Conservation (phyloP, 92 coral and sea anemone species). For the Virgularia gustaviana region DNA sequence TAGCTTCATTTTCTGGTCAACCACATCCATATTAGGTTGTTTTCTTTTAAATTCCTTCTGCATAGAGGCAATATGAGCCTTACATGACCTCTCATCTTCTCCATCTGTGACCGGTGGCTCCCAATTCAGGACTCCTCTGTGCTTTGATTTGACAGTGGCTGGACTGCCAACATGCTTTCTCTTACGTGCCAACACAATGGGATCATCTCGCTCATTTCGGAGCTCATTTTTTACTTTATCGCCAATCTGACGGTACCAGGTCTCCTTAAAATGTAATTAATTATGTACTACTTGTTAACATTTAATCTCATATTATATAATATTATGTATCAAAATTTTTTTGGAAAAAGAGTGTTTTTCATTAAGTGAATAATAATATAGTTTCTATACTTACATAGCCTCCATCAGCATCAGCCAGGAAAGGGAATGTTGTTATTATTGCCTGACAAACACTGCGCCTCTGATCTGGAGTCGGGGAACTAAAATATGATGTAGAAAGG, state of each 20-base stretch:
- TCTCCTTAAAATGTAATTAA: no score
- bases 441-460: background rate
- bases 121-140: conserved; percentile 5
- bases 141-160: background rate
- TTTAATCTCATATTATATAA: no score
- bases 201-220: conserved; percentile 25
- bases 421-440: background rate
- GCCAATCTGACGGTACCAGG: conserved; percentile 30
- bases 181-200: conserved; percentile 30
- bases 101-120: conserved; percentile 14
- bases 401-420: conserved; percentile 25
- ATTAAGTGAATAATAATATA: no score
- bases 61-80: background rate
- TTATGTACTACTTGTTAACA: no score
- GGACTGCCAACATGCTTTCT: background rate
- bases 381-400: conserved; percentile 21
- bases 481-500: background rate
- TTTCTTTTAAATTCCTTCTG: background rate
- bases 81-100: background rate
- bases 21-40: background rate
- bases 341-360: no score
- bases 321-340: no score
- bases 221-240: conserved; percentile 39
- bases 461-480: conserved; percentile 32
- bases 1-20: background rate